A percentile compares a stretch with the other conserved stretches of the same genome.
These are phyloP conservation scores for Esox lucius DNA, from an alignment of 2,797 vertebrate species.

Conservation along the genomic window DNA sequence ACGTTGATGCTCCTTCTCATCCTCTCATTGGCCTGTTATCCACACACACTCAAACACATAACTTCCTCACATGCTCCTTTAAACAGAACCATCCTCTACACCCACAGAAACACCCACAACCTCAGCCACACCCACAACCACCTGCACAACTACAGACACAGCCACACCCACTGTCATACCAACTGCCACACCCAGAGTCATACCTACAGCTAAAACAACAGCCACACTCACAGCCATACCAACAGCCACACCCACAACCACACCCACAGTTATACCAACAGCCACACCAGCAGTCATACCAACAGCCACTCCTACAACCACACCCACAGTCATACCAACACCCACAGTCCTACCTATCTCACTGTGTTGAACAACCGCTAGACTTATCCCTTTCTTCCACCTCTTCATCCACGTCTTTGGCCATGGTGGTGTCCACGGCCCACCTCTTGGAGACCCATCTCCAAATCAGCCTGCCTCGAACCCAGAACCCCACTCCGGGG, in stretches of 20 bases:
- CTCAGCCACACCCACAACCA: neutral
- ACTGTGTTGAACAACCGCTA: constrained; percentile 14
- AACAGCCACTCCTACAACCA: constrained; percentile 39
- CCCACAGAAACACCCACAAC: neutral
- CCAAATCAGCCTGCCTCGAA: constrained; percentile 60
- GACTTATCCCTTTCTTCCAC: constrained; percentile 15
- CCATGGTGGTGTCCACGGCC: constrained; percentile 66
- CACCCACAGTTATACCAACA: neutral
- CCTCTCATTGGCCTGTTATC: neutral
- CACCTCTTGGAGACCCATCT: constrained; percentile 73
- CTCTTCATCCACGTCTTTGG: constrained; percentile 17
- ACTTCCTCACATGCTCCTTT: neutral
- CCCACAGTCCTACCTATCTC: constrained; percentile 54
- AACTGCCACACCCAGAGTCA: neutral
- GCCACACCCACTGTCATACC: neutral
- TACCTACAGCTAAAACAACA: neutral
- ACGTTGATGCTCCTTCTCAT: constrained; percentile 11
- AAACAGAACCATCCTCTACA: neutral
- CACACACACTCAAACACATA: neutral
- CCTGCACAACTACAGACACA: neutral
- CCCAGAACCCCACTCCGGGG: constrained; percentile 34
- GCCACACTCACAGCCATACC: neutral
- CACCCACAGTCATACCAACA: constrained; percentile 44
- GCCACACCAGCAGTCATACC: constrained; percentile 39
- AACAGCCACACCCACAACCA: neutral